These are phyloP conservation scores for Melopsittacus undulatus DNA, from an alignment of 2,797 vertebrate genomes.

Conservation along the genomic window DNA sequence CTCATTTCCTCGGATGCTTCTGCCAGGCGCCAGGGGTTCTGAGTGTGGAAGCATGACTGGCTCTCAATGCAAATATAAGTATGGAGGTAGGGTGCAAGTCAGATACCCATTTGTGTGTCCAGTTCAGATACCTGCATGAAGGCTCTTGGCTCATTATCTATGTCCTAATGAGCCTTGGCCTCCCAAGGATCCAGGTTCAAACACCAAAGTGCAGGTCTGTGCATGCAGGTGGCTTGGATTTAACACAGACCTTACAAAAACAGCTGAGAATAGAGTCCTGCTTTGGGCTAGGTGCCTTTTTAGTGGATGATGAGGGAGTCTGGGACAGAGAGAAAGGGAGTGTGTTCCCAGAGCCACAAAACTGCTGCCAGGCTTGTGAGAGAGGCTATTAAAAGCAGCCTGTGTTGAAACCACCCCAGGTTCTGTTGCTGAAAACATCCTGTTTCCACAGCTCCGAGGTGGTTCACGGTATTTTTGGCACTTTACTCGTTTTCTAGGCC, in stretches of 20 bases:
- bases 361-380: neutral
- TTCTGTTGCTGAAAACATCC: neutral
- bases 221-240: neutral
- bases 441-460: neutral
- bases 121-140: fast-evolving
- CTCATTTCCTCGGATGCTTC: neutral
- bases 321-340: neutral
- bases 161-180: neutral
- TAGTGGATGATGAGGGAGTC: neutral
- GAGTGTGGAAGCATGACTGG: fast-evolving
- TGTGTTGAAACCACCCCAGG: neutral
- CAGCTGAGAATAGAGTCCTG: neutral
- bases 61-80: neutral
- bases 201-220: neutral
- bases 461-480: neutral
- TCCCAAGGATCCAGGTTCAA: fast-evolving
- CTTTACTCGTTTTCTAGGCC: neutral
- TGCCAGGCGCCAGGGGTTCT: neutral
- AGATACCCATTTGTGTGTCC: fast-evolving
- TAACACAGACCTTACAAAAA: neutral
- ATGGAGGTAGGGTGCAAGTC: fast-evolving
- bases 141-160: neutral
- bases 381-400: neutral
- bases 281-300: neutral
- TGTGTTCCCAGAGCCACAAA: neutral